Percentiles rank a stretch among this genome's conserved stretches.
These are phyloP conservation scores for Eidolon helvum DNA, from an alignment of 2,113 vertebrate species.

Conservation along the genomic window DNA sequence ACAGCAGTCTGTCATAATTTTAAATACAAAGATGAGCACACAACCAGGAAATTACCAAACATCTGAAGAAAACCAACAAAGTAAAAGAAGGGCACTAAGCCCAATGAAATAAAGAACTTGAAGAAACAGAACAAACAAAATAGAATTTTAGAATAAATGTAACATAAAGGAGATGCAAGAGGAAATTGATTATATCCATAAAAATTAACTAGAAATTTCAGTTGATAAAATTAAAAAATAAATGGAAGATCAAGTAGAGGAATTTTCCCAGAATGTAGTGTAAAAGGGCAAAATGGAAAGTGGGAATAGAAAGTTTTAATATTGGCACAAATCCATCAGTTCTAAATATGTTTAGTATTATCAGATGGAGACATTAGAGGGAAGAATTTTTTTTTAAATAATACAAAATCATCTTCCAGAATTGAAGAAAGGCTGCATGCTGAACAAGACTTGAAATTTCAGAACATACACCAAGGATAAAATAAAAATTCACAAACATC, in stretches of 20 bases:
- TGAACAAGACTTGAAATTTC: neutral
- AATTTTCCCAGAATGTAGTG: neutral
- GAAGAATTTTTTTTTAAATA: neutral
- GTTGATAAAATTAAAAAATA: neutral
- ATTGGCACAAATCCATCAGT: neutral
- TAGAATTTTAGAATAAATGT: neutral
- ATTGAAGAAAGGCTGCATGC: neutral
- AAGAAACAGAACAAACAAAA: neutral
- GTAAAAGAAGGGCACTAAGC: neutral
- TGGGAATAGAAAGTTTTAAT: neutral
- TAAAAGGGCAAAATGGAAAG: neutral
- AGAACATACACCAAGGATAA: neutral
- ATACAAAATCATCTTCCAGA: conserved; percentile 4
- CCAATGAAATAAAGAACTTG: neutral
- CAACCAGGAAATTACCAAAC: neutral
- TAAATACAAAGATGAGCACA: neutral
- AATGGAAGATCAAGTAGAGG: neutral
- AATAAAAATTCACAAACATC: neutral
- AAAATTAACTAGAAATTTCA: conserved; percentile 4
- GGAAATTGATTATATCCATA: neutral
- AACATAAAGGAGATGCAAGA: neutral
- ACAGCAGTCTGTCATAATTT: neutral
- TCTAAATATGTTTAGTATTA: neutral
- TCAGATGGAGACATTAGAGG: neutral
- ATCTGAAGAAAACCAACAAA: neutral